Evolutionary conservation across 2,888 invertebrate genomes (phyloP).

Genomic region (Calameuta pallipes): DNA sequence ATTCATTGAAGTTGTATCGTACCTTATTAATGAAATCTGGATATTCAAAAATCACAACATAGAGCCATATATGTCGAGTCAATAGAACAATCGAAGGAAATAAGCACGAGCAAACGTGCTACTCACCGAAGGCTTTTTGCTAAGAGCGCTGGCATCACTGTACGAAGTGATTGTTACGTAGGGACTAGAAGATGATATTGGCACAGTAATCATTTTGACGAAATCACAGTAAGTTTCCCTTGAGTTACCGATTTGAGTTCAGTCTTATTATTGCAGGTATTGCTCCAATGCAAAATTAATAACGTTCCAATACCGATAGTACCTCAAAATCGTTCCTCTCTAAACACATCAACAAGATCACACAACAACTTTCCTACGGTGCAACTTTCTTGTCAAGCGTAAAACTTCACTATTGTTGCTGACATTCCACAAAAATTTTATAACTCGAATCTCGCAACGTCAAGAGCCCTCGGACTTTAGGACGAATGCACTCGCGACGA

Average conservation of each 20-base stretch:
- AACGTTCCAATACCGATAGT: not conserved
- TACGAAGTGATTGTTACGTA: constrained; percentile 58
- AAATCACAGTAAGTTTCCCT: not conserved
- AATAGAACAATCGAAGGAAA: not conserved
- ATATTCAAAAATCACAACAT: not conserved
- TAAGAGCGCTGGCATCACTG: constrained; percentile 60
- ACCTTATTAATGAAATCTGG: not conserved
- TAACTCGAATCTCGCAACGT: not conserved
- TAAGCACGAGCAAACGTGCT: not conserved
- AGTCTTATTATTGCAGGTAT: not conserved
- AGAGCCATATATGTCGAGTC: not conserved
- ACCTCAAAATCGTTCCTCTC: no score
- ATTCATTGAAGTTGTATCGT: not conserved
- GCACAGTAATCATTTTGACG: constrained; percentile 58
- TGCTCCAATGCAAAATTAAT: not conserved
- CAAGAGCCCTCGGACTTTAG: not conserved
- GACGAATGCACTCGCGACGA: not conserved
- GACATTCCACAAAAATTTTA: not conserved
- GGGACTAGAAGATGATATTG: constrained; percentile 57
- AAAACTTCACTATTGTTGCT: not conserved
- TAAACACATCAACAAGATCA: not conserved
- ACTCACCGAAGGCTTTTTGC: constrained; percentile 56
- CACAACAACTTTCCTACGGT: not conserved
- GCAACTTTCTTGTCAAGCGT: not conserved
- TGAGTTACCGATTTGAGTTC: not conserved